phyloP scores from a whole-genome alignment of 1,140 invertebrate genomes.

The Sitophilus oryzae region DNA sequence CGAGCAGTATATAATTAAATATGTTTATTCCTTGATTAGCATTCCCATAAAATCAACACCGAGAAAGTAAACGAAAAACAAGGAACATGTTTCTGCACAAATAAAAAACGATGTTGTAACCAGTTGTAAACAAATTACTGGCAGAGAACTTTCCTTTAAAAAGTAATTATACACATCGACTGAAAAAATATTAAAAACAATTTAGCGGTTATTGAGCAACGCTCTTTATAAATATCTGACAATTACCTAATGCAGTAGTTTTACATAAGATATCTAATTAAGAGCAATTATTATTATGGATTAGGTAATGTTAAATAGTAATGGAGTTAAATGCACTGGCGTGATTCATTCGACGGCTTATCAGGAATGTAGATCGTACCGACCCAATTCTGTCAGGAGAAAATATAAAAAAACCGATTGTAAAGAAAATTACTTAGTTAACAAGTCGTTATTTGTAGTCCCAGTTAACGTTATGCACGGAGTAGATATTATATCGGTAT shows the following conservation, averaged over 20 bases:
- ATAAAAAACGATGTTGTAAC: too few relatives aligned
- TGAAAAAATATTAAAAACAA: not conserved
- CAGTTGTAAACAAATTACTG: too few relatives aligned
- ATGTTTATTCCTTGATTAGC: too few relatives aligned
- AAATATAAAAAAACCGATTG: not conserved
- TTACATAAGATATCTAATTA: not conserved
- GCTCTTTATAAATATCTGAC: not conserved
- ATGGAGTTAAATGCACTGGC: not conserved
- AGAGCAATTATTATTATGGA: not conserved
- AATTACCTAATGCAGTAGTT: not conserved
- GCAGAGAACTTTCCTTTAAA: not conserved
- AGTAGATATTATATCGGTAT: not conserved
- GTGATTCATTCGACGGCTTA: not conserved
- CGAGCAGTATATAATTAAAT: too few relatives aligned
- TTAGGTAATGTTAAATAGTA: not conserved
- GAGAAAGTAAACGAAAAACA: too few relatives aligned
- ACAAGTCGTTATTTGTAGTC: not conserved
- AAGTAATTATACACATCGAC: not conserved
- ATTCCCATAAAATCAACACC: too few relatives aligned
- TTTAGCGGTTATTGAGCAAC: not conserved
- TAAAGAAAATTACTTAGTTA: not conserved
- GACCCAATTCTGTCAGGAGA: not conserved
- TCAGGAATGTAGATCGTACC: not conserved
- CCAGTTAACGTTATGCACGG: not conserved
- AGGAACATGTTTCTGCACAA: too few relatives aligned